Percentiles rank a stretch among this genome's conserved stretches.
These are phyloP conservation scores for Cheilosia impressa DNA, from an alignment of 2,888 invertebrate species.

Conservation along the genomic window DNA sequence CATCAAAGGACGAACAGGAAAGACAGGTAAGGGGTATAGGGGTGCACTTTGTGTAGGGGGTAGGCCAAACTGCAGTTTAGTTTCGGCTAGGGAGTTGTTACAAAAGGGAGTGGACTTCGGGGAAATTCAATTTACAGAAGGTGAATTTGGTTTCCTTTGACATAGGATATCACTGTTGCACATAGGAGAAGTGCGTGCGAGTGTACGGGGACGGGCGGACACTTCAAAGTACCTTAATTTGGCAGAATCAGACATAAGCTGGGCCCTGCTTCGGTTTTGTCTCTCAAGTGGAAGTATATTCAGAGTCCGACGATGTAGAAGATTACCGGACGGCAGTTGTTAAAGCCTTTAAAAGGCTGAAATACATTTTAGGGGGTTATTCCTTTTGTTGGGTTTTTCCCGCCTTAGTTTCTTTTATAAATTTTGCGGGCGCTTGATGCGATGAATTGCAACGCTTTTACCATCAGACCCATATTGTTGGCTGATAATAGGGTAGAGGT, in stretches of 20 bases:
- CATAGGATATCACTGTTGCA: slow-evolving; percentile 15
- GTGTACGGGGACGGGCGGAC: neutral
- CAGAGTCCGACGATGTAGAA: slow-evolving; percentile 4
- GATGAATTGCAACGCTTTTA: too few relatives aligned
- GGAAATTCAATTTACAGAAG: slow-evolving; percentile 40
- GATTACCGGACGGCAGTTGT: neutral
- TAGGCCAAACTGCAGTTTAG: slow-evolving; percentile 24
- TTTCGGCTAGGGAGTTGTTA: neutral
- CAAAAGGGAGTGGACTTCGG: neutral
- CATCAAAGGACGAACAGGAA: slow-evolving; percentile 78
- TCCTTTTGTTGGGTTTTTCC: too few relatives aligned
- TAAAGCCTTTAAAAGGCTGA: too few relatives aligned
- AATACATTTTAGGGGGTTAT: too few relatives aligned
- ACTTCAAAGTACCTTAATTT: slow-evolving; percentile 44
- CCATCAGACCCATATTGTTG: too few relatives aligned
- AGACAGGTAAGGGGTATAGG: slow-evolving; percentile 77
- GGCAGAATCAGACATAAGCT: slow-evolving; percentile 15
- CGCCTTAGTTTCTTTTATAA: too few relatives aligned
- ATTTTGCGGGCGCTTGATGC: too few relatives aligned
- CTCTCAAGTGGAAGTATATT: slow-evolving; percentile 33
- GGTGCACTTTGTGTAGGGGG: slow-evolving; percentile 7
- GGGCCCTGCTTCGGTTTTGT: slow-evolving; percentile 14
- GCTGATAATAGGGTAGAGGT: too few relatives aligned
- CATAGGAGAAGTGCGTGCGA: slow-evolving; percentile 7
- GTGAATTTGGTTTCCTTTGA: slow-evolving; percentile 47